Evolutionary conservation across 2,797 vertebrate species (phyloP).

Genomic region (Fratercula arctica): DNA sequence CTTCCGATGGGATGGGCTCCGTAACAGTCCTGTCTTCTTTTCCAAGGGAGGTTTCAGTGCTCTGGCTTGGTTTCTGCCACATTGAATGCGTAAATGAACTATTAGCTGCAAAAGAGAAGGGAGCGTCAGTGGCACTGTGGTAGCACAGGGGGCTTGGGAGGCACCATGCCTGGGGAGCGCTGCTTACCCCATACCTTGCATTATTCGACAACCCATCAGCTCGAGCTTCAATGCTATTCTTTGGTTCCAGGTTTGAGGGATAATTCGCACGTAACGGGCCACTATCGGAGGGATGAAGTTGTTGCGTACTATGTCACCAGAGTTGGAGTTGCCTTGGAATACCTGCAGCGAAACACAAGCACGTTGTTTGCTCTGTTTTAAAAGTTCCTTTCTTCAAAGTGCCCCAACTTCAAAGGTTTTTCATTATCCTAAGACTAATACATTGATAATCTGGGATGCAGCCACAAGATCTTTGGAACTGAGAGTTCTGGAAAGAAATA

Average conservation of each 20-base stretch:
- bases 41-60: slow-evolving; percentile 55
- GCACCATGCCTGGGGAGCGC: not conserved
- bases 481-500: not conserved
- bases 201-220: slow-evolving; percentile 79
- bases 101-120: slow-evolving; percentile 65
- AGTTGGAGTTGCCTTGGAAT: slow-evolving; percentile 83
- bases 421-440: not conserved
- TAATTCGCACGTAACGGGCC: slow-evolving; percentile 78
- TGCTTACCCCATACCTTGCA: slow-evolving; percentile 68
- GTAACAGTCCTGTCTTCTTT: slow-evolving; percentile 73
- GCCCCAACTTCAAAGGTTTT: not conserved
- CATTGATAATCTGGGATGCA: not conserved
- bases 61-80: slow-evolving; percentile 72
- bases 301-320: slow-evolving; percentile 76
- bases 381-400: not conserved
- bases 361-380: not conserved
- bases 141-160: not conserved
- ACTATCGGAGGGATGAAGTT: slow-evolving; percentile 82
- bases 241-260: slow-evolving; percentile 82
- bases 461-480: not conserved
- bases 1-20: slow-evolving; percentile 64
- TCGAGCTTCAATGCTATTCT: slow-evolving; percentile 80
- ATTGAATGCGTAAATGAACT: slow-evolving; percentile 67
- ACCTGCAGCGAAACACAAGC: slow-evolving; percentile 61
- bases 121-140: not conserved